Evolutionary conservation across 2,888 invertebrate genomes (phyloP), one percentile per base, ranked within the genome.

Genomic region (Eristalinus aeneus): DNA sequence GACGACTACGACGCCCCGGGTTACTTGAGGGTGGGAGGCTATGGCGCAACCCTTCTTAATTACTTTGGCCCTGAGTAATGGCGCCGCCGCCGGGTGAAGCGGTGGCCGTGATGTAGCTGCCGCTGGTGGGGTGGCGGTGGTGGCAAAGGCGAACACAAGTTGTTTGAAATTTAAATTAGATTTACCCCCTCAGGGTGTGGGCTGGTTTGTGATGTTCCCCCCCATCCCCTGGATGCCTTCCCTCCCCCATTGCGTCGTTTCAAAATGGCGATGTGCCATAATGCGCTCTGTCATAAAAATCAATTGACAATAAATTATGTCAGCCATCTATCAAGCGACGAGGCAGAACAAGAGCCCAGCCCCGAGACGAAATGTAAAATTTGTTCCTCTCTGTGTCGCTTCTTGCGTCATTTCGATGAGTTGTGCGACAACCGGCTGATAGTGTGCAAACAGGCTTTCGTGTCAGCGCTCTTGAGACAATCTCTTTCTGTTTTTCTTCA

Each of bases 31-130:
- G 23, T 22, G 23, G 34, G 53, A 53, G 65, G 65, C 64, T 56
- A 16, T 80, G 72, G 81, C 85, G 46, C 82, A 86, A 86, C 86
- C 86, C 86, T 86, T 86, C 86, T 86, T 86, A 86, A 86, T 86
- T 86, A 86, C 86, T 82, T 86, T 82, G 82, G 77, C 86, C 86
- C 82, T 86, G 86, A 86, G 78, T 86, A 82, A 86, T 86, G 82
- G 86, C 82, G 82, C 71, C 77, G 46, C 32, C 31, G 46, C 32
- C 31, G 69, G 34, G 16, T 46, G 46, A 46, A 46, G 46, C 46
- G 16, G 6, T 4, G 1, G 9, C 46, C 46, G 46, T n/a, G n/a
- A n/a, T 46, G 46, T n/a, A 5, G 46, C 16, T 46, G 46, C n/a
- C n/a, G 12, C n/a, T 16, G 39, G 2, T 16, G 16, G 5, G 39